These are phyloP conservation scores for Mionectes olivaceus DNA, from an alignment of 2,797 vertebrate genomes.

Conservation along the genomic window DNA sequence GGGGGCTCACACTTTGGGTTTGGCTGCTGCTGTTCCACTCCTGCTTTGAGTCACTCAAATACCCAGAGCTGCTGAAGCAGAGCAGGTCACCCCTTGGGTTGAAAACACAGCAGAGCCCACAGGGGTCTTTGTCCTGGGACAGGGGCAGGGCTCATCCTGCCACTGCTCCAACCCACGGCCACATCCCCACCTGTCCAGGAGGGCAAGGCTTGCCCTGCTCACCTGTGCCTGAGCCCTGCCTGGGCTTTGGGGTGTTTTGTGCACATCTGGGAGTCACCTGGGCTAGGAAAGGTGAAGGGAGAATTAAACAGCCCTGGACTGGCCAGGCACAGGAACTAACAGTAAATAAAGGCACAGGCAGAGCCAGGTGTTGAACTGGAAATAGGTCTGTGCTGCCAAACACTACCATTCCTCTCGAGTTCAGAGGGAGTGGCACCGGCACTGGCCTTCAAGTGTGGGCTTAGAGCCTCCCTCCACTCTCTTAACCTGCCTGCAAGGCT, in stretches of 20 bases:
- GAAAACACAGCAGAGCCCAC: not conserved
- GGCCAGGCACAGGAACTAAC: not conserved
- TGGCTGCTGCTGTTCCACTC: not conserved
- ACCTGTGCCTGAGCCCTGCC: not conserved
- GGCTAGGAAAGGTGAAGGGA: not conserved
- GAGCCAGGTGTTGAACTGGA: not conserved
- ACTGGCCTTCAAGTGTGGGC: rapidly evolving
- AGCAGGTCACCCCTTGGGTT: not conserved
- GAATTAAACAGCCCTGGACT: not conserved
- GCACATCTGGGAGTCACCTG: rapidly evolving
- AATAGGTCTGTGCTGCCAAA: not conserved
- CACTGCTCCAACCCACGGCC: no score
- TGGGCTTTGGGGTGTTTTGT: rapidly evolving
- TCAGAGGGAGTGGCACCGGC: rapidly evolving
- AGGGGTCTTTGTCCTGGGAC: not conserved
- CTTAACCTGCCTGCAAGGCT: not conserved
- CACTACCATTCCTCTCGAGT: rapidly evolving
- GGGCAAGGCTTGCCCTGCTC: not conserved
- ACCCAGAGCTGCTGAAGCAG: not conserved
- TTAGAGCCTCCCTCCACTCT: rapidly evolving
- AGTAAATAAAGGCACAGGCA: not conserved
- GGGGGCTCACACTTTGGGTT: not conserved
- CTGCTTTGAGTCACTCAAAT: not conserved
- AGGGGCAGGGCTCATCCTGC: not conserved
- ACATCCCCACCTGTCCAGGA: not conserved